These are phyloP conservation scores for Heterodera carotae DNA, from an alignment of 1,140 invertebrate species.

Conservation along the genomic window DNA sequence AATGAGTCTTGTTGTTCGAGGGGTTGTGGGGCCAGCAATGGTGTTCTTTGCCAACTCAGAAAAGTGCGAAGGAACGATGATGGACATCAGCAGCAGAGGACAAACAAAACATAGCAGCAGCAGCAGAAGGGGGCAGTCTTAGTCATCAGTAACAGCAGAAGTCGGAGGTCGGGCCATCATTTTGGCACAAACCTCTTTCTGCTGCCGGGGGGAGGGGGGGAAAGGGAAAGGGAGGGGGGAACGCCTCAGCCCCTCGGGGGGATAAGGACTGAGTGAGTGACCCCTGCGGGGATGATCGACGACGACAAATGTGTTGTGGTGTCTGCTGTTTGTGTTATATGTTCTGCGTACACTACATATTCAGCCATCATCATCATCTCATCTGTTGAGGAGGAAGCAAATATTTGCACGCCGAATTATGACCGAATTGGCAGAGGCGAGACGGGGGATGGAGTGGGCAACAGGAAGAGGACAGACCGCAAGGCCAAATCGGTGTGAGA, in stretches of 20 bases:
- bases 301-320: too few relatives aligned
- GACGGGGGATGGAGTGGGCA: accelerated
- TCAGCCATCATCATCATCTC: not conserved
- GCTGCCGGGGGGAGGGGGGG: not conserved
- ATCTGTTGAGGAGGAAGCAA: not conserved
- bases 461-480: too few relatives aligned
- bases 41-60: not conserved
- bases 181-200: not conserved
- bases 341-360: too few relatives aligned
- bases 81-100: not conserved
- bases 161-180: not conserved
- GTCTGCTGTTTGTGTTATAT: too few relatives aligned
- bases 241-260: too few relatives aligned
- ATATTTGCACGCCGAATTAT: not conserved
- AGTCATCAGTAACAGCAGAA: too few relatives aligned
- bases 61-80: not conserved
- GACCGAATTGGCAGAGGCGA: not conserved
- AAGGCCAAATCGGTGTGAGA: too few relatives aligned
- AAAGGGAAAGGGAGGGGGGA: too few relatives aligned
- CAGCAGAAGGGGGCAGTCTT: not conserved
- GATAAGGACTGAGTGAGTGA: too few relatives aligned
- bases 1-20: too few relatives aligned
- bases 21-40: too few relatives aligned
- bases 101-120: not conserved
- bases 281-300: too few relatives aligned